Conservation (phyloP, 2,888 invertebrate genomes). For the Bombylius discolor region DNA sequence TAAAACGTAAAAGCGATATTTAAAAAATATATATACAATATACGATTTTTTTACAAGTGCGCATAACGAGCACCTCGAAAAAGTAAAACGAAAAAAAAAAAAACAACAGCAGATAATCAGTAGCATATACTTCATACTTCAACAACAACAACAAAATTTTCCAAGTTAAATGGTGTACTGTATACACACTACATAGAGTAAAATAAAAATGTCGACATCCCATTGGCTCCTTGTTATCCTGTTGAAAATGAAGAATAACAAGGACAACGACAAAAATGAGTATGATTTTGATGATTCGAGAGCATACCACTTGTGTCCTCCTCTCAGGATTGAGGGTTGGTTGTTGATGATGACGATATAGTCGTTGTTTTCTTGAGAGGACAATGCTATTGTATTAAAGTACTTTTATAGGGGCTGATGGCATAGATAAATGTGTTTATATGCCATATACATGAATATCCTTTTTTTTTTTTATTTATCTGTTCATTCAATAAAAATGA, state of each 20-base stretch:
- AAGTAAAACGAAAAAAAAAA: too few relatives aligned
- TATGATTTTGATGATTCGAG: conserved; percentile 8
- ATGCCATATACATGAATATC: conserved; percentile 4
- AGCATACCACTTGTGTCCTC: conserved; percentile 2
- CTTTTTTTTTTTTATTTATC: too few relatives aligned
- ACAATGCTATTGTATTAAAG: background rate
- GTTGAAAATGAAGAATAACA: conserved; percentile 5
- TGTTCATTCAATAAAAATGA: too few relatives aligned
- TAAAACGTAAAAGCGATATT: too few relatives aligned
- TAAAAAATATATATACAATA: too few relatives aligned
- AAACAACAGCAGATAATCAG: too few relatives aligned
- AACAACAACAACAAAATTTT: too few relatives aligned
- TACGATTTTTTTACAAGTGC: too few relatives aligned
- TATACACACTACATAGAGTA: background rate
- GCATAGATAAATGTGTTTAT: conserved; percentile 7
- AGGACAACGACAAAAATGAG: conserved; percentile 2
- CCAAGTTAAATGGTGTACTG: too few relatives aligned
- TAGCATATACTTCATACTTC: too few relatives aligned
- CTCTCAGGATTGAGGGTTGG: background rate
- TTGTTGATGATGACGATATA: background rate
- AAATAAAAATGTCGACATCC: background rate
- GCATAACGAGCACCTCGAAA: too few relatives aligned
- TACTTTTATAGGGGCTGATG: background rate
- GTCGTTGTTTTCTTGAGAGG: too few relatives aligned
- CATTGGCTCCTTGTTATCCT: conserved; percentile 14